Evolutionary conservation across 2,888 invertebrate species (phyloP).

Genomic region (Plagodis dolabraria): DNA sequence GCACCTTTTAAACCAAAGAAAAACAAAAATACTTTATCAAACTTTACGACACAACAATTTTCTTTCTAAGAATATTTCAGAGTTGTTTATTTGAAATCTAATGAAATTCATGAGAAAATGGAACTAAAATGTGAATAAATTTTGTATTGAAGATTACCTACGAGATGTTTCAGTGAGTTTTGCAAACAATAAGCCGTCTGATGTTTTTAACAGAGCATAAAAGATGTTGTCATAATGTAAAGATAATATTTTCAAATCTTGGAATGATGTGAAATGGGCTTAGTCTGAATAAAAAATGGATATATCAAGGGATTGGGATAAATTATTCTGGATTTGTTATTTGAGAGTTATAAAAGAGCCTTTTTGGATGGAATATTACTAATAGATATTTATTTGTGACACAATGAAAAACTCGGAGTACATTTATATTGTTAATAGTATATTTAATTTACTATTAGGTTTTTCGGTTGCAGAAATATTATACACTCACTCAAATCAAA

Average conservation of each 20-base stretch:
- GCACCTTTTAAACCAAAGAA: not conserved
- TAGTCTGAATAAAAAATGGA: conserved; percentile 11
- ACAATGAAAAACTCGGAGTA: no score
- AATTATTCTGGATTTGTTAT: conserved; percentile 15
- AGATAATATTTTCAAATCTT: conserved; percentile 20
- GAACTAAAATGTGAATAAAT: conserved; percentile 29
- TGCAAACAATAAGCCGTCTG: conserved; percentile 23
- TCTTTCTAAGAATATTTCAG: conserved; percentile 17
- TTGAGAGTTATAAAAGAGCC: conserved; percentile 3
- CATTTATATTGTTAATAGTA: no score
- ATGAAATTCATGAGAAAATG: conserved; percentile 37
- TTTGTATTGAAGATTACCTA: conserved; percentile 24
- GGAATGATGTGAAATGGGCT: conserved; percentile 16
- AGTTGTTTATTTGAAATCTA: conserved; percentile 31
- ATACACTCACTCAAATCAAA: no score
- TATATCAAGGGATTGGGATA: conserved; percentile 19
- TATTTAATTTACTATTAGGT: no score
- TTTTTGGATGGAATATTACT: not conserved
- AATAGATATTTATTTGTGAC: no score
- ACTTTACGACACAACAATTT: conserved; percentile 11
- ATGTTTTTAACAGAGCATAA: conserved; percentile 19
- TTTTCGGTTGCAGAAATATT: no score
- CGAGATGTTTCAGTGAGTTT: conserved; percentile 13
- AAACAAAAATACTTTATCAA: not conserved
- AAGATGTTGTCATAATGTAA: conserved; percentile 18